phyloP scores from a whole-genome alignment of 2,888 invertebrate genomes.

The Argyresthia albistria region DNA sequence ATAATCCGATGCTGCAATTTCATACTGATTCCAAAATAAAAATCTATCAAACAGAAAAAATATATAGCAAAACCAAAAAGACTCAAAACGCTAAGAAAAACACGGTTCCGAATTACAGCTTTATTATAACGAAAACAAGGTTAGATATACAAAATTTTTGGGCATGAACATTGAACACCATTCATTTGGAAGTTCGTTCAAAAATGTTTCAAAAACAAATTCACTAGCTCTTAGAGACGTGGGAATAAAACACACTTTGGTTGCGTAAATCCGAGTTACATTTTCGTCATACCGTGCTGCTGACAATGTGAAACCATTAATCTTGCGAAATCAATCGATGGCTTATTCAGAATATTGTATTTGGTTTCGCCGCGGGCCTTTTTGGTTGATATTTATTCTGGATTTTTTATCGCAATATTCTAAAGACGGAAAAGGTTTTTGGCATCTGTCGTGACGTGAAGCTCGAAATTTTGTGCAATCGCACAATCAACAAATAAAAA shows the following conservation, averaged over 20 bases:
- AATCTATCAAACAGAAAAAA: conserved; percentile 32
- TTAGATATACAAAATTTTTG: conserved; percentile 16
- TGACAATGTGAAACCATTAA: conserved; percentile 71
- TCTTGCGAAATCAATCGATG: conserved; percentile 73
- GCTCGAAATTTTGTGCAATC: conserved; percentile 16
- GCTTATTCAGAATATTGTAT: conserved; percentile 71
- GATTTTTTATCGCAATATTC: conserved; percentile 58
- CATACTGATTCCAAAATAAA: conserved; percentile 62
- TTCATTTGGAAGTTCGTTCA: conserved; percentile 46
- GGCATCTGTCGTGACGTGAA: conserved; percentile 50
- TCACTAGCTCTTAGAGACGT: conserved; percentile 39
- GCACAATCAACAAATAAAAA: conserved; percentile 8
- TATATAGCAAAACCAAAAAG: conserved; percentile 18
- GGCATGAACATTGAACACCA: conserved; percentile 32
- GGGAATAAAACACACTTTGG: conserved; percentile 46
- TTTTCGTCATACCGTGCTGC: conserved; percentile 60
- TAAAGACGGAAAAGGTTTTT: conserved; percentile 40
- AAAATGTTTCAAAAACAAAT: conserved; percentile 45
- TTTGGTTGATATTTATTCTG: conserved; percentile 64
- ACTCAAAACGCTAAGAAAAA: background rate
- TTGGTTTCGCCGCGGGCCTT: conserved; percentile 63
- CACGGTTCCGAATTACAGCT: conserved; percentile 16
- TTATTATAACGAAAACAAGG: conserved; percentile 13
- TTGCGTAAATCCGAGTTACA: conserved; percentile 33
- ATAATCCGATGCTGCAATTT: conserved; percentile 59